Evolutionary conservation across 2,113 vertebrate genomes (phyloP).

Genomic region (Agapornis roseicollis): DNA sequence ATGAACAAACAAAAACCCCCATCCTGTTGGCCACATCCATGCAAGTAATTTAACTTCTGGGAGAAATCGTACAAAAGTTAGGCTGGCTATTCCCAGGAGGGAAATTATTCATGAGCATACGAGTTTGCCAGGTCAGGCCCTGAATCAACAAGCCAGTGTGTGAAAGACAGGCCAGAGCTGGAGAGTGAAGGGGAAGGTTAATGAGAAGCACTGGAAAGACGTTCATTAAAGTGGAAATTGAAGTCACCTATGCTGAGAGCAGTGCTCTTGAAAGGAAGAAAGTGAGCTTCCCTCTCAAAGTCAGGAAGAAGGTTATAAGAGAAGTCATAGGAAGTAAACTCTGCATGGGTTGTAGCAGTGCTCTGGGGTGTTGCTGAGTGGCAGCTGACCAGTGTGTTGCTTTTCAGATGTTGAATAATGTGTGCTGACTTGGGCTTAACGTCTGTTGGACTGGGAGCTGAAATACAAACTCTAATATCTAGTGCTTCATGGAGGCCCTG

Average conservation of each 20-base stretch:
- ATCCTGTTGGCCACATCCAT: background rate
- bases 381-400: background rate
- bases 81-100: background rate
- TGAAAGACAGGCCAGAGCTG: constrained; percentile 27
- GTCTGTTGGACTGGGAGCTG: background rate
- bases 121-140: constrained; percentile 20
- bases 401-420: background rate
- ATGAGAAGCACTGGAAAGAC: constrained; percentile 5
- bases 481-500: background rate
- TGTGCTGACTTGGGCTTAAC: background rate
- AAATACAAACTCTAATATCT: background rate
- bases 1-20: fast-evolving
- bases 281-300: background rate
- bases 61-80: background rate
- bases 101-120: background rate
- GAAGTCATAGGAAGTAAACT: background rate
- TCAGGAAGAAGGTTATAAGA: background rate
- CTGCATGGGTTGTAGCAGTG: background rate
- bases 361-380: background rate
- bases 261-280: background rate
- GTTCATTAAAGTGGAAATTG: constrained; percentile 18
- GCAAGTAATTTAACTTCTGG: background rate
- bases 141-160: constrained; percentile 17
- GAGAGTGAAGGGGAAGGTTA: constrained; percentile 23
- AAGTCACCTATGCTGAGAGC: background rate